Conservation (phyloP, 2,797 vertebrate species). For the Gymnopithys bicolor region DNA sequence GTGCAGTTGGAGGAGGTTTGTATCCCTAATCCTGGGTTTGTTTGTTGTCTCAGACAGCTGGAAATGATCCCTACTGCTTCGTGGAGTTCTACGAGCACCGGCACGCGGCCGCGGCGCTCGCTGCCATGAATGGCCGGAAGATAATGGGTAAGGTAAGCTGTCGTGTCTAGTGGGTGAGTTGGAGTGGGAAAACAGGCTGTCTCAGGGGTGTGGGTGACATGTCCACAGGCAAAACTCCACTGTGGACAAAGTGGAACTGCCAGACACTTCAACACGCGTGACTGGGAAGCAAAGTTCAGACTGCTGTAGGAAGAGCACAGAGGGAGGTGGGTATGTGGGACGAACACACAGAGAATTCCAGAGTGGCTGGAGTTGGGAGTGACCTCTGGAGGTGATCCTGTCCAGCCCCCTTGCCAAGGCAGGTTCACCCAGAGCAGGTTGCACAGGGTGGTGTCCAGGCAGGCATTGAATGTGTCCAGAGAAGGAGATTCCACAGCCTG, state of each 20-base stretch:
- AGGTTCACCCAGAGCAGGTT: not conserved
- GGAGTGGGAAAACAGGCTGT: not conserved
- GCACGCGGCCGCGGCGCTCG: slow-evolving; percentile 94
- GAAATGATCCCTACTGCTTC: slow-evolving; percentile 98
- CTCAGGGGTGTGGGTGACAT: not conserved
- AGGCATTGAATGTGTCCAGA: not conserved
- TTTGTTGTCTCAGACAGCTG: slow-evolving; percentile 85
- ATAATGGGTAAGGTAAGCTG: slow-evolving; percentile 99
- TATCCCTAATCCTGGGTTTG: not conserved
- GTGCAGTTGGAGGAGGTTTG: not conserved
- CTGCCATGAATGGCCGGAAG: slow-evolving; percentile 99
- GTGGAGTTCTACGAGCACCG: slow-evolving; percentile 99
- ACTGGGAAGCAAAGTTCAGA: rapidly evolving
- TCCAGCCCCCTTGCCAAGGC: too few relatives aligned
- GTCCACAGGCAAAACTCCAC: not conserved
- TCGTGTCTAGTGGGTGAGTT: slow-evolving; percentile 80
- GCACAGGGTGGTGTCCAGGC: not conserved
- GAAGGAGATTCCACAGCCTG: not conserved
- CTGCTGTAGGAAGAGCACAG: not conserved
- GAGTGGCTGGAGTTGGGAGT: not conserved
- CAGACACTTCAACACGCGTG: rapidly evolving
- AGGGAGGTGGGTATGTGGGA: not conserved
- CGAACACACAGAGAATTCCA: rapidly evolving
- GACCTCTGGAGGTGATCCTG: not conserved
- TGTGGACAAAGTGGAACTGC: rapidly evolving